These are phyloP conservation scores for Ptilodon capucinus DNA, from an alignment of 2,888 invertebrate genomes.

Conservation along the genomic window DNA sequence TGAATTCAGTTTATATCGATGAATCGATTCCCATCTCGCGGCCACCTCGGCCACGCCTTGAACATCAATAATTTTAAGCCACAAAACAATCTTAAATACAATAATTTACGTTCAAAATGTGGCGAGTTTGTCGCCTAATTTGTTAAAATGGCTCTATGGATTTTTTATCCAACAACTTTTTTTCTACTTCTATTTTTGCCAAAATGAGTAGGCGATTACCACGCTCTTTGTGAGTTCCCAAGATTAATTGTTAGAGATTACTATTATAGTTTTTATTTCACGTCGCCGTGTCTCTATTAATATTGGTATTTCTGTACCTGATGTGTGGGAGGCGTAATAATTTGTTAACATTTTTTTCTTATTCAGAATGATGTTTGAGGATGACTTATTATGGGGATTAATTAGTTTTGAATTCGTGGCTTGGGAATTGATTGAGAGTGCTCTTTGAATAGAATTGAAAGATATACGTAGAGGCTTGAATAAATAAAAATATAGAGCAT, in stretches of 20 bases:
- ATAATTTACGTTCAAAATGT: conserved; percentile 67
- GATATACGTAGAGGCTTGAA: background rate
- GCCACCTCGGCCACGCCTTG: conserved; percentile 45
- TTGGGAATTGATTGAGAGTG: conserved; percentile 10
- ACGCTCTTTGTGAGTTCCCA: conserved; percentile 60
- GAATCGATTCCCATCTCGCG: conserved; percentile 31
- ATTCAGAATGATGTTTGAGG: conserved; percentile 28
- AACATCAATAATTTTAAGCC: conserved; percentile 57
- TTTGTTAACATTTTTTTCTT: conserved; percentile 46
- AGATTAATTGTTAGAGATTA: conserved; percentile 71
- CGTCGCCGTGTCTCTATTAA: conserved; percentile 59
- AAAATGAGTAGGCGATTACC: conserved; percentile 76
- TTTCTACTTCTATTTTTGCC: conserved; percentile 50
- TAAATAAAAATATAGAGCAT: no score
- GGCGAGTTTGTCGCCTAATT: conserved; percentile 78
- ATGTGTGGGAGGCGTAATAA: conserved; percentile 62
- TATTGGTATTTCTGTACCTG: conserved; percentile 53
- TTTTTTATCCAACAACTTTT: conserved; percentile 40
- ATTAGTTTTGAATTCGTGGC: conserved; percentile 43
- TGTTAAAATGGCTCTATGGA: conserved; percentile 65
- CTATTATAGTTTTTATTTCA: conserved; percentile 53
- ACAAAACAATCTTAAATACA: conserved; percentile 62
- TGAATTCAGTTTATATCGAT: no score
- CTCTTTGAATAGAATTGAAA: conserved; percentile 1
- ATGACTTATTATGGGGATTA: conserved; percentile 37